Evolutionary conservation across 2,888 invertebrate species (phyloP), one percentile per base, ranked within the genome.

Genomic region (Sminthurides aquaticus): DNA sequence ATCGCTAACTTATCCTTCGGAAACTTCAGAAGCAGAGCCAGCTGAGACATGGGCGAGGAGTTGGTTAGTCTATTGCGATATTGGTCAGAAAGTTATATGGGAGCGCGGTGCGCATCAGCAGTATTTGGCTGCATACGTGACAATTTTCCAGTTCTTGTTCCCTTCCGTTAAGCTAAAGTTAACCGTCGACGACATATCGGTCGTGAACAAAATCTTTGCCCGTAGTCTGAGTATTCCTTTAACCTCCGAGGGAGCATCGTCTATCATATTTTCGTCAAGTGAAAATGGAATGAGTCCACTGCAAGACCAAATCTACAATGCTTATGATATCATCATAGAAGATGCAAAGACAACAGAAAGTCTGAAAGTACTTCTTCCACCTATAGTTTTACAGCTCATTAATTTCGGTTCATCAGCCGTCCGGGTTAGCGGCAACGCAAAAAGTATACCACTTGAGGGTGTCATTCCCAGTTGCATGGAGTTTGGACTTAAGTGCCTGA

Each of bases 91-190:
- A 61, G 72, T 74, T 18, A 70, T 72, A 55, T 67, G 69, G 60
- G 69, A 68, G 22, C 64, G 71, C 28, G 72, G 72, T 48, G 71
- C 97, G 0, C 91, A 93, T 25, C 91, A 96, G 76, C 89, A 90
- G 68, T 98, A 95, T 82, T 84, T 98, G 62, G 94, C 95, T 0
- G 91, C 96, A 0, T 82, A 97, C 20, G 89, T 97, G 72, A 95
- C 96, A 80, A 94, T 96, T 77, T 97, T 98, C 79, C 95, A 96
- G 2, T 88, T 90, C 66, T 87, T 98, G 67, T 97, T 95, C 81
- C 90, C 90, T 72, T 91, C 93, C 76, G 90, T 95, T 75, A 85
- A 87, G 76, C 80, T 84, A 66, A 86, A 86, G 86, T 87, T 89
- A 78, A 84, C 83, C 0, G 80, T 85, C 0, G 81, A 84, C 0